Evolutionary conservation across 2,888 invertebrate genomes (phyloP), one percentile per base, ranked within the genome.

Genomic region (Lysandra coridon): DNA sequence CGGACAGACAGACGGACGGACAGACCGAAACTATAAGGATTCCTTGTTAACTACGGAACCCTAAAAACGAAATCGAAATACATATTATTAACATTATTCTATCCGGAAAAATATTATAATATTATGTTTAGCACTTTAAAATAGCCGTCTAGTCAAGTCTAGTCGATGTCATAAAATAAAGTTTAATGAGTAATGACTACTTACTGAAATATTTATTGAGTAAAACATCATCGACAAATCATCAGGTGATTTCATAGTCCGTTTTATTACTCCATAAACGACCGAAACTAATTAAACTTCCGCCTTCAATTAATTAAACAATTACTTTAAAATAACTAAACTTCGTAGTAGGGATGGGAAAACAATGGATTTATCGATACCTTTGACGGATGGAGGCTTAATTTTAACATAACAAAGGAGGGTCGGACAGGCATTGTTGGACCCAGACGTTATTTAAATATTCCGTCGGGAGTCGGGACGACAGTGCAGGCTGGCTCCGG

Each of bases 381-480:
- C 82, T 85, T 82, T 84, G 83, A 83, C 83, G 83, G 82, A 84
- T 86, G 86, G 87, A 83, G 85, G 87, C 87, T 89, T 89, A 89
- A 88, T 87, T 89, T 91, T 89, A 90, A 87, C 91, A 91, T 91
- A 89, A 92, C 91, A 92, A 93, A 90, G 89, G 84, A 85, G 87
- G 88, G 88, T 85, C 87, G 87, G 87, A 84, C 87, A 89, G 84
- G 90, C 89, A 92, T 93, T 93, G 93, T 93, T 91, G 89, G 84
- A 87, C 83, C 86, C 92, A 92, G 92, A 93, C 92, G 89, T 87
- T 91, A 92, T 93, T 92, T 93, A 92, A 93, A 93, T 92, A 90
- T 90, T 86, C 89, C 86, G 85, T 81, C 86, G 86, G 85, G 83
- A 81, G 83, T 33, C 69, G 33, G 33, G 69, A 33, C 49, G 49